Base-by-base conservation (phyloP, 2,113 vertebrate genomes). In the Pseudolaguvia tuberculata region DNA sequence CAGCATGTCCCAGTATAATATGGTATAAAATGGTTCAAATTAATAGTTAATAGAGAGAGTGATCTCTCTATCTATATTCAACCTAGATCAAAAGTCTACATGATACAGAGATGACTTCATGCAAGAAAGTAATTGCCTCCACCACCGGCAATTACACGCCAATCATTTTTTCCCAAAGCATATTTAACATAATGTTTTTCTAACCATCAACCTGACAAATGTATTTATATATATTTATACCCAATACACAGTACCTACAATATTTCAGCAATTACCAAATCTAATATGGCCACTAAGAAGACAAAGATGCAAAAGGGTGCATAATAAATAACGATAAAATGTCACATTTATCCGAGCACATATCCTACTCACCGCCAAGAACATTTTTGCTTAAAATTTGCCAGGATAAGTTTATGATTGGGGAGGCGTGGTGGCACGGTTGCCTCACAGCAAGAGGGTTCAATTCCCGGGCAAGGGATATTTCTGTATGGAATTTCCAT, bases 221-320 rank as follows among this genome's bases (percentile, higher is more conserved):
- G 63, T 71, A 45, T 59, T 21, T 21, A 25, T 23, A 77, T 31
- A 55, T 65, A 9, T 31, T 56, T 51, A 69, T 52, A 70, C 59
- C 39, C 58, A 63, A 47, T 67, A 25, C 59, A 51, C 42, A 17
- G 35, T 35, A 74, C 8, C 15, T 68, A n/a, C 18, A 35, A 35
- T 3, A 6, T 35, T 48, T 50, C 14, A 48, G 57, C 25, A 70
- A 78, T 78, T 42, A 75, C 47, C 56, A 31, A 53, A 56, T 72
- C 58, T 31, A 66, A 45, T 10, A 31, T 21, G n/a, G 48, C 15
- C 25, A 56, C 31, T 27, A 35, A 1, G 56, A 59, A 57, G 57
- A 76, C n/a, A n/a, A n/a, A n/a, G n/a, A n/a, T n/a, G n/a, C n/a
- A n/a, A n/a, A n/a, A n/a, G n/a, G n/a, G 15, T 47, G 42, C 23